Percentiles rank a stretch among this genome's conserved stretches.
Evolutionary conservation across 2,797 vertebrate species (phyloP).

Genomic region (Xiphophorus birchmanni): DNA sequence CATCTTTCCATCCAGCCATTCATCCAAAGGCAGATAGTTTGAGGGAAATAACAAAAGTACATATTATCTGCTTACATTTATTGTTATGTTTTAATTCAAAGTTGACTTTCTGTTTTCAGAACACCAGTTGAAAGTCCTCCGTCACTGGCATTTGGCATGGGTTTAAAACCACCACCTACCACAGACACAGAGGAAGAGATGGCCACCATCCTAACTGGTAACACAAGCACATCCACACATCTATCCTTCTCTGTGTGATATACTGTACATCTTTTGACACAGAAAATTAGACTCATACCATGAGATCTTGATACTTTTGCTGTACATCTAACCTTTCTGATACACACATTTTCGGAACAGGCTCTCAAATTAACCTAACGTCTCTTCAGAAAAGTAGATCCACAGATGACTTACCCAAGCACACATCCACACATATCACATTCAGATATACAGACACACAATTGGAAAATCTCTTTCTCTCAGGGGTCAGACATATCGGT

Average conservation of each 20-base stretch:
- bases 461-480: slow-evolving; percentile 47
- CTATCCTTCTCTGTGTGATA: neutral
- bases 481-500: slow-evolving; percentile 63
- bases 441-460: slow-evolving; percentile 38
- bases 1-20: neutral
- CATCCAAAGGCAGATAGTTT: neutral
- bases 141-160: neutral
- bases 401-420: slow-evolving; percentile 42
- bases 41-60: neutral
- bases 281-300: slow-evolving; percentile 7
- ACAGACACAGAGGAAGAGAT: slow-evolving; percentile 30
- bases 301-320: slow-evolving; percentile 24
- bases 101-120: slow-evolving; percentile 47
- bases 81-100: slow-evolving; percentile 7
- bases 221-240: slow-evolving; percentile 23
- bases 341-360: slow-evolving; percentile 15
- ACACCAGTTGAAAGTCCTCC: slow-evolving; percentile 48
- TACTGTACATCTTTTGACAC: slow-evolving; percentile 14
- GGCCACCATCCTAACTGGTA: slow-evolving; percentile 57
- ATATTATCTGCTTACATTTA: neutral
- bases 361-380: slow-evolving; percentile 35
- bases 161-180: slow-evolving; percentile 19
- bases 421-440: slow-evolving; percentile 19
- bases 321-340: slow-evolving; percentile 16
- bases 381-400: slow-evolving; percentile 29